Conservation (phyloP, 2,888 invertebrate genomes). For the Listrodromus nycthemerus region DNA sequence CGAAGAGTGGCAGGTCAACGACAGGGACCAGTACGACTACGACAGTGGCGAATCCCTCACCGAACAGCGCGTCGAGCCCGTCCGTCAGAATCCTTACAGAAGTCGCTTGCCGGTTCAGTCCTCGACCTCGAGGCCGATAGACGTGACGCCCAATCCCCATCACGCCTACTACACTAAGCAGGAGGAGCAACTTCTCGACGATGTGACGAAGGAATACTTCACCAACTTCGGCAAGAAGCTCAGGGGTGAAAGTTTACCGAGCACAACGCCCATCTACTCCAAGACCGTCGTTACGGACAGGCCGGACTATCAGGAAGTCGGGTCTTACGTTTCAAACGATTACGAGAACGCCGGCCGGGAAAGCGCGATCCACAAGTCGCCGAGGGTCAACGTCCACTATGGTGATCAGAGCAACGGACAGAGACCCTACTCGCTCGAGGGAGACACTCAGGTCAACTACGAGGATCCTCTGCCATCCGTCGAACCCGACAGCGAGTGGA, state of each 20-base stretch:
- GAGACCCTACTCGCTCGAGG: conserved; percentile 86
- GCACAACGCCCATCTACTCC: conserved; percentile 82
- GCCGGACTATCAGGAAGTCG: conserved; percentile 73
- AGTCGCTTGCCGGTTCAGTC: conserved; percentile 66
- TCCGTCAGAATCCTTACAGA: conserved; percentile 41
- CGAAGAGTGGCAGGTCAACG: conserved; percentile 76
- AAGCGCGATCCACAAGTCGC: conserved; percentile 71
- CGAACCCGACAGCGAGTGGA: conserved; percentile 89
- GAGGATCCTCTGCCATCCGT: conserved; percentile 88
- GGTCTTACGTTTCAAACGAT: conserved; percentile 72
- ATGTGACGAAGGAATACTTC: conserved; percentile 91
- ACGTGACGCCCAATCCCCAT: conserved; percentile 86
- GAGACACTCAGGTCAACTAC: conserved; percentile 91
- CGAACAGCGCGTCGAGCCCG: conserved; percentile 59
- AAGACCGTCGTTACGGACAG: conserved; percentile 78
- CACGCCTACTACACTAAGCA: conserved; percentile 89
- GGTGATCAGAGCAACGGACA: conserved; percentile 82
- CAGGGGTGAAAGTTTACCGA: conserved; percentile 85
- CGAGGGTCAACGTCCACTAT: conserved; percentile 86
- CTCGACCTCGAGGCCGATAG: conserved; percentile 80
- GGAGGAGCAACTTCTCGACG: conserved; percentile 88
- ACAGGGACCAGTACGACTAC: conserved; percentile 72
- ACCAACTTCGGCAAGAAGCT: conserved; percentile 91
- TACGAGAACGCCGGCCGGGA: conserved; percentile 74
- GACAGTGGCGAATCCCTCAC: conserved; percentile 46